These are phyloP conservation scores for Xylocampa areola DNA, from an alignment of 2,888 invertebrate species.

Conservation along the genomic window DNA sequence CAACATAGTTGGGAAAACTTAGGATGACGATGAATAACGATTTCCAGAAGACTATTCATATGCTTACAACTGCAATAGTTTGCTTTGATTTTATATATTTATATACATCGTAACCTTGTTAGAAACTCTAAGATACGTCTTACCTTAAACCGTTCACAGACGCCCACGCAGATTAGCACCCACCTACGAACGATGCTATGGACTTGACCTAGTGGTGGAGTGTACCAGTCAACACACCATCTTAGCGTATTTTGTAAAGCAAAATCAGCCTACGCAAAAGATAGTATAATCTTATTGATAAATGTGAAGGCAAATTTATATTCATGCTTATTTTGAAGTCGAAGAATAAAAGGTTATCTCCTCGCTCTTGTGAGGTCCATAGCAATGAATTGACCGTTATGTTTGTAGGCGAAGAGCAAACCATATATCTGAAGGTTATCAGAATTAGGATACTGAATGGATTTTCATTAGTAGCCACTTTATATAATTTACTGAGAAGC, in stretches of 20 bases:
- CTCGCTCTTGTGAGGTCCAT: conserved; percentile 11
- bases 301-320: not conserved
- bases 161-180: conserved; percentile 49
- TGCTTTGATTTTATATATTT: not conserved
- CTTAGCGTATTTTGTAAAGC: conserved; percentile 3
- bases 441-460: too few relatives aligned
- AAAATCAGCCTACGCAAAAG: conserved; percentile 9
- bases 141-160: conserved; percentile 46
- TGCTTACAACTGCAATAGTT: too few relatives aligned
- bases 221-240: conserved; percentile 16
- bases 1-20: too few relatives aligned
- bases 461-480: too few relatives aligned
- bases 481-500: too few relatives aligned
- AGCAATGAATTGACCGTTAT: not conserved
- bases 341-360: conserved; percentile 6
- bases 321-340: conserved; percentile 3
- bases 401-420: not conserved
- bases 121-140: conserved; percentile 2
- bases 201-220: conserved; percentile 35
- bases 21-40: too few relatives aligned
- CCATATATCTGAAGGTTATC: too few relatives aligned
- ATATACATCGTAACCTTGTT: conserved; percentile 1
- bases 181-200: conserved; percentile 37
- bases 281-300: conserved; percentile 17
- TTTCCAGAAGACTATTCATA: too few relatives aligned